phyloP scores from a whole-genome alignment of 2,888 invertebrate genomes.

The Oscheius sp. region DNA sequence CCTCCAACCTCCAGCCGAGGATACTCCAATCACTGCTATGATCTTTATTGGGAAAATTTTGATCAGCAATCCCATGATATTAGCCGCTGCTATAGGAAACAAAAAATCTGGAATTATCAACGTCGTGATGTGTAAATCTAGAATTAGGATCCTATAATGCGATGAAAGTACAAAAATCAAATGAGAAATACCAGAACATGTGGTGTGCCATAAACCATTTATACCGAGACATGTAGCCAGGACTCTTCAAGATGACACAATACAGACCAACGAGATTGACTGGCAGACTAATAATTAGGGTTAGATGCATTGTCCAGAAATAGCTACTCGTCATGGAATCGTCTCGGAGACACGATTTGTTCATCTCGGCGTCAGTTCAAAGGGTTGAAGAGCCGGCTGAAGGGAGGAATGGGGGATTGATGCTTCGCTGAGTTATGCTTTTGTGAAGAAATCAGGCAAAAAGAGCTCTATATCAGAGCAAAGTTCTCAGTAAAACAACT shows the following conservation, averaged over 20 bases:
- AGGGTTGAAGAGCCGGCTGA: neutral
- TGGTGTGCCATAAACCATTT: slow-evolving; percentile 5
- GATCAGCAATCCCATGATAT: neutral
- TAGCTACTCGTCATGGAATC: neutral
- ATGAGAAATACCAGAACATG: neutral
- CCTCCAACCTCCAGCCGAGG: neutral
- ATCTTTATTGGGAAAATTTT: slow-evolving; percentile 6
- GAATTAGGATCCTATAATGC: neutral
- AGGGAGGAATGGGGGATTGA: too few species aligned
- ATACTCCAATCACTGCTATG: slow-evolving; percentile 2
- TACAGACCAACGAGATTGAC: neutral
- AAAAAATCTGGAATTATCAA: slow-evolving; percentile 9
- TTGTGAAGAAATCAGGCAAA: neutral
- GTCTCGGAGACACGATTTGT: neutral
- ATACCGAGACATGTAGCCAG: neutral
- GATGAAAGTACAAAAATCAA: neutral
- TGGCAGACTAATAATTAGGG: neutral
- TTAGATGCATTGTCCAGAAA: slow-evolving; percentile 18
- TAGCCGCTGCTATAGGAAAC: slow-evolving; percentile 3
- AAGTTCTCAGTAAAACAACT: neutral
- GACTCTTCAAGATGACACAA: neutral
- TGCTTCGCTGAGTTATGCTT: too few species aligned
- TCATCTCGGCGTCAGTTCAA: neutral
- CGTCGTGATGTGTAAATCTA: slow-evolving; percentile 11
- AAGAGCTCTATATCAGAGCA: neutral